Evolutionary conservation across 2,888 invertebrate species (phyloP).

Genomic region (Lepidonotus clava): DNA sequence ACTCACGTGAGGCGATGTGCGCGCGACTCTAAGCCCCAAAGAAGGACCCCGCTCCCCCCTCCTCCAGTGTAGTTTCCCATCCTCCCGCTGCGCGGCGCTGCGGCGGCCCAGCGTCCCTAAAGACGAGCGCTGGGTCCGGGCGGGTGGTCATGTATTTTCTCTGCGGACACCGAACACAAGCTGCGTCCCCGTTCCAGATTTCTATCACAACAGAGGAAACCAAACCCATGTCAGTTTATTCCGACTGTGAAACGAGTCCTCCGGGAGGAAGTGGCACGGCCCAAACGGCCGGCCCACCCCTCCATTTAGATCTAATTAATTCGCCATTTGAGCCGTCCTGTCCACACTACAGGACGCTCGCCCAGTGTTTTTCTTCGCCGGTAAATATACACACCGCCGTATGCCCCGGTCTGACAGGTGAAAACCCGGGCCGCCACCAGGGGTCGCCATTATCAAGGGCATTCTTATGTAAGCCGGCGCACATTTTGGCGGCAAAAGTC

Average conservation of each 20-base stretch:
- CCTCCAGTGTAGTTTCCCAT: too few relatives aligned
- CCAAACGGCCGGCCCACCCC: not conserved
- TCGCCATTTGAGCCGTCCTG: not conserved
- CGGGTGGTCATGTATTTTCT: too few relatives aligned
- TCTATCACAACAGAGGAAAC: not conserved
- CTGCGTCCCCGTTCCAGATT: too few relatives aligned
- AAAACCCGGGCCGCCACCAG: not conserved
- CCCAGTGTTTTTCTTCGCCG: not conserved
- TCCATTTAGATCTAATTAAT: slow-evolving; percentile 23
- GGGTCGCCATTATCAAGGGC: not conserved
- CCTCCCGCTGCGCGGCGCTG: too few relatives aligned
- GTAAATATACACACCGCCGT: not conserved
- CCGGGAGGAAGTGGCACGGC: slow-evolving; percentile 9
- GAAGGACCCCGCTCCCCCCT: too few relatives aligned
- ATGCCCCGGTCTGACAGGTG: not conserved
- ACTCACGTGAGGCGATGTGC: too few relatives aligned
- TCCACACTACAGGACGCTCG: not conserved
- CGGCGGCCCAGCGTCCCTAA: too few relatives aligned
- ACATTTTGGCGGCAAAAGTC: not conserved
- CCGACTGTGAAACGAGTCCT: slow-evolving; percentile 23
- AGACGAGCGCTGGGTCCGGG: too few relatives aligned
- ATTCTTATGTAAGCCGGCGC: not conserved
- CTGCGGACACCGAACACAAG: too few relatives aligned
- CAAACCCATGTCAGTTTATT: not conserved
- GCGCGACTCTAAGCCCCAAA: too few relatives aligned